Percentiles rank a stretch among this genome's conserved stretches.
Evolutionary conservation across 2,888 invertebrate genomes (phyloP).

Genomic region (Sesamia inferens): DNA sequence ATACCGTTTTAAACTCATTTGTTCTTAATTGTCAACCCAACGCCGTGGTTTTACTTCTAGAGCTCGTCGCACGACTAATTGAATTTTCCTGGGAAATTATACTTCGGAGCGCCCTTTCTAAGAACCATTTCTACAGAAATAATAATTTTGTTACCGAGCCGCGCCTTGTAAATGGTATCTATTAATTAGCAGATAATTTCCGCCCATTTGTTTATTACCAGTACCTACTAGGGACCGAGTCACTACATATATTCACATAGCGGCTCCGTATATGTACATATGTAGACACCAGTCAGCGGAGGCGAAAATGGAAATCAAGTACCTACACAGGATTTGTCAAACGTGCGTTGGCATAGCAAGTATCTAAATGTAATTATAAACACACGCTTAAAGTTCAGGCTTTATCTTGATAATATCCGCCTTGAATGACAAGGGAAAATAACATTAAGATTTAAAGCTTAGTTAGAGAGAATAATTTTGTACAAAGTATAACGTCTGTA

Average conservation of each 20-base stretch:
- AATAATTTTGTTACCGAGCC: constrained; percentile 6
- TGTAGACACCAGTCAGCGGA: constrained; percentile 23
- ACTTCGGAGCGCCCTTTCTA: background rate
- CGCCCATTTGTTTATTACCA: constrained; percentile 32
- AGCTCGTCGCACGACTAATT: background rate
- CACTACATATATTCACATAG: constrained; percentile 43
- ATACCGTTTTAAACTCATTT: constrained; percentile 4
- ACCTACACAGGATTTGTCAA: constrained; percentile 51
- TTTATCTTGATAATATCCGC: constrained; percentile 25
- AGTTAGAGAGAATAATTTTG: constrained; percentile 37
- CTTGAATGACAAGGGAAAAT: constrained; percentile 40
- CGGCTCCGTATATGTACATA: constrained; percentile 50
- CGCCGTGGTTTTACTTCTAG: constrained; percentile 13
- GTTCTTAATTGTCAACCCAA: constrained; percentile 10
- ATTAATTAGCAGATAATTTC: constrained; percentile 33
- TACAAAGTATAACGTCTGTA: constrained; percentile 21
- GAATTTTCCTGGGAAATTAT: constrained; percentile 5
- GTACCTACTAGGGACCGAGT: constrained; percentile 18
- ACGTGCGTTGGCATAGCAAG: constrained; percentile 45
- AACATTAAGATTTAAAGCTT: constrained; percentile 28
- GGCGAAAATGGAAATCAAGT: constrained; percentile 46
- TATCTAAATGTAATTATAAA: constrained; percentile 32
- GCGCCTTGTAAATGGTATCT: background rate
- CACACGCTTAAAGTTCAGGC: constrained; percentile 27
- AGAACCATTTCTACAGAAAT: background rate